Conservation (phyloP, 2,113 vertebrate genomes). For the Bubo bubo region DNA sequence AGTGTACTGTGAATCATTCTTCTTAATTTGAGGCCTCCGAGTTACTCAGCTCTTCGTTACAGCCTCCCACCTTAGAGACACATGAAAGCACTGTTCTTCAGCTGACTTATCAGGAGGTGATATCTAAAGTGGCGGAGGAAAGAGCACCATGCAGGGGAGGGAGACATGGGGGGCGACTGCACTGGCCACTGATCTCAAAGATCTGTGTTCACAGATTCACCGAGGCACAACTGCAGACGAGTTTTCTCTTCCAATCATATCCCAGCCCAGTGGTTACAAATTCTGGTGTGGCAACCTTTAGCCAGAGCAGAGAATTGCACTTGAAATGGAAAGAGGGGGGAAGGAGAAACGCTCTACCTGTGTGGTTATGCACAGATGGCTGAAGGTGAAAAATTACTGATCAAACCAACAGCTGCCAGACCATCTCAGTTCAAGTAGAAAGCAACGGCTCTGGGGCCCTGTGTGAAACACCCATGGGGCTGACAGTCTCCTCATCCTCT, state of each 20-base stretch:
- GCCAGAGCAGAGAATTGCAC: not conserved
- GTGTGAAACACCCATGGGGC: not conserved
- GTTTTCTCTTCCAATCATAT: constrained; percentile 28
- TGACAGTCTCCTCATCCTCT: not conserved
- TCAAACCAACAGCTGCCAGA: not conserved
- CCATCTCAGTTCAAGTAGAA: not conserved
- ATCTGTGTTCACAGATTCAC: not conserved
- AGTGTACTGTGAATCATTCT: constrained; percentile 31
- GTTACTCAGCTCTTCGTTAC: constrained; percentile 1
- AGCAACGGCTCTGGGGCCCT: not conserved
- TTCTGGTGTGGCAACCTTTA: not conserved
- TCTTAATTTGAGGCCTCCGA: not conserved
- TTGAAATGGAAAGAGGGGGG: not conserved
- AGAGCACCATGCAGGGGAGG: not conserved
- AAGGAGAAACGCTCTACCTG: not conserved
- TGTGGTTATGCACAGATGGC: not conserved
- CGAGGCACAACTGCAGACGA: not conserved
- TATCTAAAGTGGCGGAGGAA: not conserved
- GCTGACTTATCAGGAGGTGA: constrained; percentile 20
- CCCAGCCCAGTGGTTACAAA: not conserved
- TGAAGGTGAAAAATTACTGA: not conserved
- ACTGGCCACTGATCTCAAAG: not conserved
- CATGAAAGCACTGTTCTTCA: not conserved
- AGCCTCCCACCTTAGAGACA: constrained; percentile 56
- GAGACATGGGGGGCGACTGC: not conserved